Conservation (phyloP, 2,113 vertebrate species). For the Siphamia tubifer region DNA sequence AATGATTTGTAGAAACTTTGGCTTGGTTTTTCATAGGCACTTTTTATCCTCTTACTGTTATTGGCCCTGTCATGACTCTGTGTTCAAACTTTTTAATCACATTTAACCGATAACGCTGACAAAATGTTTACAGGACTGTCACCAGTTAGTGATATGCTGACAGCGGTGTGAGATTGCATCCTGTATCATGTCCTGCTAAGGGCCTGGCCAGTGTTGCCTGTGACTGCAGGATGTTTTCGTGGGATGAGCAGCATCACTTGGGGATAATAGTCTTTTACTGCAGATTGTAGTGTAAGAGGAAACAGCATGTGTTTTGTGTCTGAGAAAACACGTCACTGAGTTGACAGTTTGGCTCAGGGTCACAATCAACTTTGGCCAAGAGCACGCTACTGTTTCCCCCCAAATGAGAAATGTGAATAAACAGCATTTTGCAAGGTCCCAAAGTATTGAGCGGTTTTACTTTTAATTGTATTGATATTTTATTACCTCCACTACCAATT, state of each 20-base stretch:
- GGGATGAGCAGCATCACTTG: slow-evolving; percentile 67
- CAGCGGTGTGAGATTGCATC: slow-evolving; percentile 49
- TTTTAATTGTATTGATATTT: no score
- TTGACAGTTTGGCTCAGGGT: slow-evolving; percentile 65
- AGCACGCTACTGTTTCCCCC: no score
- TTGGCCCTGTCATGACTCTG: neutral
- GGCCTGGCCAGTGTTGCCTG: slow-evolving; percentile 47
- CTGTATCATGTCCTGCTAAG: slow-evolving; percentile 58
- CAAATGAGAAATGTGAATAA: no score
- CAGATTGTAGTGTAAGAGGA: slow-evolving; percentile 56
- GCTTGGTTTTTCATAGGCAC: neutral
- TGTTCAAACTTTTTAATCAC: neutral
- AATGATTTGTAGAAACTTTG: no score
- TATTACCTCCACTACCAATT: no score
- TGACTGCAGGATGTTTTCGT: slow-evolving; percentile 68
- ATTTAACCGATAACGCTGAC: neutral
- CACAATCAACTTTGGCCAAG: slow-evolving; percentile 21
- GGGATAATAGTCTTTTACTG: slow-evolving; percentile 63
- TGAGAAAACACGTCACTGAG: slow-evolving; percentile 49
- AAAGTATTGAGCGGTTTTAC: no score
- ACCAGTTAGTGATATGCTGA: slow-evolving; percentile 58
- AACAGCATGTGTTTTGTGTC: slow-evolving; percentile 69
- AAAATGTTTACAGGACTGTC: slow-evolving; percentile 42
- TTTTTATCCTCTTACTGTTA: neutral
- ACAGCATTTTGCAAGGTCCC: no score